Base-by-base conservation (phyloP, 2,113 vertebrate genomes). In the Spheniscus mendiculus region DNA sequence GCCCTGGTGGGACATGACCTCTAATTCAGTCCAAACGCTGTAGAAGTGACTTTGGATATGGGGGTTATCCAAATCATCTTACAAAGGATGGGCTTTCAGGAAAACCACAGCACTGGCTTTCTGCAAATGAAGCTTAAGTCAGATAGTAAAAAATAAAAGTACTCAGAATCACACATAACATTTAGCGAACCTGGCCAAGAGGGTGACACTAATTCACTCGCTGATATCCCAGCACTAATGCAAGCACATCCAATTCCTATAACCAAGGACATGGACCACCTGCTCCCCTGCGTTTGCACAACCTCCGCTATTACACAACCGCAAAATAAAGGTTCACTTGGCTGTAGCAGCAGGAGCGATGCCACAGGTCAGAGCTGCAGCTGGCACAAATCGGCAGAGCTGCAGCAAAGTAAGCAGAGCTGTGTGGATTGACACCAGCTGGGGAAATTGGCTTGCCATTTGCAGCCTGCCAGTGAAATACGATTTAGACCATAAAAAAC, bases 401-500 rank as follows among this genome's bases (percentile, higher is more conserved):
- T 56, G 78, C n/a, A 74, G 76, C 18, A 44, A 40, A 89, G 42
- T 9, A 42, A 45, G 27, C 2, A 34, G 63, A 69, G n/a, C 47
- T 50, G 20, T 12, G 27, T 23, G 74, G 19, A 29, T 77, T 69
- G 49, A 16, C 32, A 67, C 27, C 72, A 78, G 72, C 81, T 82
- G 69, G 55, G 47, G 45, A 53, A 44, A 36, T 6, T 30, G 72
- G 7, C 72, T 91, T 74, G 58, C 50, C 45, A 18, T 87, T 55
- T 29, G 27, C 83, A 94, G 59, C 34, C 84, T 38, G 72, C 23
- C 80, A n/a, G 23, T 34, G 34, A 92, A 83, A 88, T 44, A 36
- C 21, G 36, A 45, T 50, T 92, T 44, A 50, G n/a, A 16, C 17
- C 7, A 3, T 69, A 55, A 61, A 67, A 59, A 4, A 0, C 0